A percentile compares a stretch with the other conserved stretches of the same genome.
Conservation (phyloP, 2,888 invertebrate genomes). For the Thymelicus lineola region DNA sequence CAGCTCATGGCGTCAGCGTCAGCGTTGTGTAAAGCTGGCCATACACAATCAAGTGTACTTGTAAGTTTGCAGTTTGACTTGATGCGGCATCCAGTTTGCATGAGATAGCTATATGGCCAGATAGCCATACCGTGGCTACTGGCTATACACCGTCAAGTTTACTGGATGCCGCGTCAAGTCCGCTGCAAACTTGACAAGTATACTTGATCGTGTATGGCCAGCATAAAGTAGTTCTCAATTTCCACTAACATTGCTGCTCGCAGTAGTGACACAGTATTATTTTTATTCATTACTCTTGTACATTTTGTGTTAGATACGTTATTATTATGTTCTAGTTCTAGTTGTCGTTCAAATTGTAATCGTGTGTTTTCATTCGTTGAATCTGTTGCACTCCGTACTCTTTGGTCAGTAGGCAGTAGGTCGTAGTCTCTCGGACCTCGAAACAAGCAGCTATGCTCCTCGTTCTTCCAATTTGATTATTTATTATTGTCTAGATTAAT, state of each 20-base stretch:
- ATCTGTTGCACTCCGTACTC: conserved; percentile 38
- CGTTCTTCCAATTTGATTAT: conserved; percentile 79
- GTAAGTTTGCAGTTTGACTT: no score
- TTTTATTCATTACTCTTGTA: conserved; percentile 77
- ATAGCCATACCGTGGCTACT: no score
- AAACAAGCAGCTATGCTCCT: conserved; percentile 57
- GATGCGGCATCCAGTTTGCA: no score
- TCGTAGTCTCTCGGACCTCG: conserved; percentile 33
- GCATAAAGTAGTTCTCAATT: conserved; percentile 43
- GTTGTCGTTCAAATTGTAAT: conserved; percentile 61
- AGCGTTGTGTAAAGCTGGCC: no score
- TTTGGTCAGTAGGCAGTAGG: no score
- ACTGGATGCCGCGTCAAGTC: no score
- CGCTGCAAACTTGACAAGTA: no score
- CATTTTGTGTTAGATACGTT: conserved; percentile 74
- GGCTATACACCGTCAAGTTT: no score
- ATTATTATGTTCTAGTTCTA: conserved; percentile 66
- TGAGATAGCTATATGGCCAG: no score
- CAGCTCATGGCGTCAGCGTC: background rate
- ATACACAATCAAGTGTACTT: no score
- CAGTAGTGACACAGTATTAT: conserved; percentile 83
- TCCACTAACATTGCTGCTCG: conserved; percentile 71
- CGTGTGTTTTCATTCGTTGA: conserved; percentile 41
- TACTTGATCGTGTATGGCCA: no score
- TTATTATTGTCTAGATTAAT: conserved; percentile 77